Evolutionary conservation across 2,113 vertebrate species (phyloP), one percentile per base, ranked within the genome.

Genomic region (Urocynchramus pylzowi): DNA sequence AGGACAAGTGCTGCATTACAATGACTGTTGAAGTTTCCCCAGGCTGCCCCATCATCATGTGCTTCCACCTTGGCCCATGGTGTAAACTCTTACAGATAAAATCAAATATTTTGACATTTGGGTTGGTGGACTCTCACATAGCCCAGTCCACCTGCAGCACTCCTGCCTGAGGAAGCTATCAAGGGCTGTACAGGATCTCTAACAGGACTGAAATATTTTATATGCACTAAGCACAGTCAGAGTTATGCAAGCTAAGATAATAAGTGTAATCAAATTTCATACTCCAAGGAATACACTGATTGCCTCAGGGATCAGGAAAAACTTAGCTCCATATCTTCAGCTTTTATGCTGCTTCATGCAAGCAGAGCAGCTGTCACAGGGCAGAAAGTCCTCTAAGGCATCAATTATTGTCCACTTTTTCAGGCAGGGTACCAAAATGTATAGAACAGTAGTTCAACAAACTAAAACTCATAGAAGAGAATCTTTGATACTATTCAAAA

Each of bases 251-350:
- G 74, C 93, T 93, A 89, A 89, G 81, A 95, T 94, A 95, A 91
- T 96, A 97, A 73, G 42, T 61, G 63, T 89, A 95, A 96, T 96
- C 81, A 96, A 96, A 97, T 96, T 93, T 96, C 87, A 95, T 96
- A 94, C 94, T 96, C 89, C 84, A 89, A 94, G 93, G 94, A 91
- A 92, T 96, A 83, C 50, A 73, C 45, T 69, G 84, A 95, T 94
- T 97, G 77, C 91, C 84, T 95, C 61, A 27, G 61, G 93, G 81
- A 83, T 53, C 53, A 82, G 54, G 42, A 89, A 84, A 37, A 91
- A 52, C 28, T 83, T 82, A 79, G 53, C 77, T 94, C 37, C 26
- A 7, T 65, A 45, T 76, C 49, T 11, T 35, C 50, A 83, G 31
- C 11, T 89, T 95, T 76, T 6, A 0, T 69, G 37, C 28, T 80